Base-by-base conservation (phyloP, 92 coral and sea anemone genomes). In the Zoanthus gigantus region DNA sequence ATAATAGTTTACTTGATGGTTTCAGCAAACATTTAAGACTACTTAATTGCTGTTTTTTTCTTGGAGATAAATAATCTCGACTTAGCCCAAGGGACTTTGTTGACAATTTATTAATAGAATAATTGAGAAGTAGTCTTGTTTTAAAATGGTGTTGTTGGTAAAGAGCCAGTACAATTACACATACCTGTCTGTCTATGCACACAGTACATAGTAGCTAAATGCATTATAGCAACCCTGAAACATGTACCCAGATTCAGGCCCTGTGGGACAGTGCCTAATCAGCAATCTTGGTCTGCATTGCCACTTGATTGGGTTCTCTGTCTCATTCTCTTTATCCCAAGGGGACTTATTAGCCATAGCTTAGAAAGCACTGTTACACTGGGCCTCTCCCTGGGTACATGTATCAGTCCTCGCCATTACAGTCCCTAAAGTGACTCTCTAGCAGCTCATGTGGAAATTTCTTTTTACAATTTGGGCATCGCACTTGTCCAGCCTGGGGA, bases 351-450 rank as follows among this genome's bases (percentile, higher is more conserved):
- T 63, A 13, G 29, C 69, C 69, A 63, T 11, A 45, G 57, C 61
- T n/a, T 9, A 58, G 88, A 58, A 52, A 29, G 65, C 14, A 52
- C 28, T 48, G 12, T 71, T 42, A 84, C 79, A 72, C 57, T 72
- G 78, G 69, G 79, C 69, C 78, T 48, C 32, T 53, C 9, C 86
- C 68, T 17, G 84, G 90, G 71, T 87, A 84, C 78, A 72, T 74
- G 79, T 86, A 81, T 50, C 85, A 77, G 79, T 78, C 79, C 37
- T 94, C 96, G 13, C 87, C 91, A 32, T 85, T 83, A 34, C 98
- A 94, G 54, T 94, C 98, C 65, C 92, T 85, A 77, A 93, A 81
- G 83, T 94, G 98, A 71, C 90, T 90, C 74, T 94, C 98, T n/a
- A 94, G 89, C 13, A 93, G 44, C 80, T 94, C 96, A 79, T 93